Evolutionary conservation across 2,797 vertebrate species (phyloP), one percentile per base, ranked within the genome.

Genomic region (Adelosebastes latens): DNA sequence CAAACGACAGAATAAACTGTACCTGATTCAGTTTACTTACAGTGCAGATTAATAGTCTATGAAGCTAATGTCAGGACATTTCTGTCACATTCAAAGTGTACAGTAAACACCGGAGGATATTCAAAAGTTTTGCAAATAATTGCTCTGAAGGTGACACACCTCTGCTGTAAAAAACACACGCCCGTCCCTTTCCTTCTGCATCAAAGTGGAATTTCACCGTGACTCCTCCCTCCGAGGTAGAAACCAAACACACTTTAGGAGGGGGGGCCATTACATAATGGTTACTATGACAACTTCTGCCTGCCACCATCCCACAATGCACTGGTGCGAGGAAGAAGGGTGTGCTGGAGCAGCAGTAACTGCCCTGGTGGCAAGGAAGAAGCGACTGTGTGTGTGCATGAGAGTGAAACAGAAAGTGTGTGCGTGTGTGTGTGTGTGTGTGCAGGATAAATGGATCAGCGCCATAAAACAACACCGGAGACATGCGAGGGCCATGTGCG

Each of bases 181-280:
- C 29, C 24, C 75, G n/a, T 58, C 36, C 5, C 6, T 14, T 68
- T 72, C 22, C 62, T 25, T 62, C 11, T 16, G 46, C 18, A 67
- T 70, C 16, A 79, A 87, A 88, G 85, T 88, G 91, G 90, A 90
- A 92, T 90, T 90, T 92, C 83, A 89, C 89, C 4, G 59, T 0
- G 29, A 73, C 85, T 83, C 84, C 86, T 87, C 85, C 90, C 85
- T 72, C 66, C 4, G 81, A 85, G 63, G 67, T 69, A 78, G 60
- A 86, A 76, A 88, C 63, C 60, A 81, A 87, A 89, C 72, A 27
- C 20, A 85, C 63, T 67, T 87, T 67, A 64, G 56, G 49, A 56
- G 36, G 67, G 46, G 18, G 42, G 27, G 75, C 4, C 2, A 68
- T 93, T 93, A 78, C 80, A 84, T 89, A 93, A 92, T 16, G 13